A percentile compares a stretch with the other conserved stretches of the same genome.
These are phyloP conservation scores for Ips typographus DNA, from an alignment of 1,140 invertebrate species.

Conservation along the genomic window DNA sequence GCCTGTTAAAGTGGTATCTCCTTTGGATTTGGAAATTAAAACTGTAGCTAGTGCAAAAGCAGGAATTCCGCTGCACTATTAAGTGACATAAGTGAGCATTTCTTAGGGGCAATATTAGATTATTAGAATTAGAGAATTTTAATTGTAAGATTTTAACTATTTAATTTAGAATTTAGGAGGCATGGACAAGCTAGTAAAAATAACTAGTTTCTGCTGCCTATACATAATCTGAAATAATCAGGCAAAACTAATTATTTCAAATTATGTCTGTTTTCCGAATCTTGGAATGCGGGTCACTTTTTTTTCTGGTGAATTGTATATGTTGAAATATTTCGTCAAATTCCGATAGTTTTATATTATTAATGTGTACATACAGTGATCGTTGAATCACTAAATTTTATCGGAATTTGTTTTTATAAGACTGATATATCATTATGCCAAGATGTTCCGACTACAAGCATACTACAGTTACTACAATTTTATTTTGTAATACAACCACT, in stretches of 20 bases:
- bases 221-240: too few species aligned
- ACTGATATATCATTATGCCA: slow-evolving; percentile 53
- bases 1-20: not conserved
- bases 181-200: too few species aligned
- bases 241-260: too few species aligned
- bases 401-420: slow-evolving; percentile 46
- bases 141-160: not conserved
- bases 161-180: too few species aligned
- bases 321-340: slow-evolving; percentile 33
- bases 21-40: not conserved
- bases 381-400: slow-evolving; percentile 17
- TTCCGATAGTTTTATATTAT: slow-evolving; percentile 30
- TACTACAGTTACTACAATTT: slow-evolving; percentile 39
- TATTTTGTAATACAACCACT: slow-evolving; percentile 47
- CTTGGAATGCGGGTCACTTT: not conserved
- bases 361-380: not conserved
- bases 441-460: slow-evolving; percentile 46
- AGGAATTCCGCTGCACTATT: slow-evolving; percentile 14
- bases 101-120: slow-evolving; percentile 46
- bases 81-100: slow-evolving; percentile 21
- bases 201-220: too few species aligned
- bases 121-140: slow-evolving; percentile 14
- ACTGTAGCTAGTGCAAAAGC: not conserved
- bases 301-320: slow-evolving; percentile 3
- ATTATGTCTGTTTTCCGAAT: not conserved